These are phyloP conservation scores for Sebastes miniatus DNA, from an alignment of 2,797 vertebrate genomes.

Conservation along the genomic window DNA sequence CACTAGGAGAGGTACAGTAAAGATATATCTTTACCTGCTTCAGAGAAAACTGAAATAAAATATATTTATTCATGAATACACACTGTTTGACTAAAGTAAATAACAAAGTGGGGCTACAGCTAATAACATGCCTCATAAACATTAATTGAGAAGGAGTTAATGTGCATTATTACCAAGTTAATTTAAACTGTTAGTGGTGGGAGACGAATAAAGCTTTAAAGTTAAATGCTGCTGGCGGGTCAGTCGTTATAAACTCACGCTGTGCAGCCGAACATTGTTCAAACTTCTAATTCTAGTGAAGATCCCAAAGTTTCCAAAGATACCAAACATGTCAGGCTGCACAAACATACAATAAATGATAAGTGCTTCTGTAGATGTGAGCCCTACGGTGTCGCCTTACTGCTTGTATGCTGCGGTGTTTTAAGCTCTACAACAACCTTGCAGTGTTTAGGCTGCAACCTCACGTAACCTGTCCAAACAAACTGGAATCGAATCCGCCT, in stretches of 20 bases:
- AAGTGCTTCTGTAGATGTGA: neutral
- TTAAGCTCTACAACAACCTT: slow-evolving; percentile 22
- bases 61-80: neutral
- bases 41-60: neutral
- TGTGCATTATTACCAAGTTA: neutral
- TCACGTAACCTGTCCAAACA: slow-evolving; percentile 40
- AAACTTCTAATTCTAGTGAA: neutral
- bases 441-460: slow-evolving; percentile 13
- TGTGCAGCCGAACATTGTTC: neutral
- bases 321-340: neutral
- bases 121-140: neutral
- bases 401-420: neutral
- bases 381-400: neutral
- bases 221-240: neutral
- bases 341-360: neutral
- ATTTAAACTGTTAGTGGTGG: neutral
- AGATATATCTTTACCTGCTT: neutral
- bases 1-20: neutral
- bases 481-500: slow-evolving; percentile 24
- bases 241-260: neutral
- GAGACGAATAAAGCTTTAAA: neutral
- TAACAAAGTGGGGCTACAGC: neutral
- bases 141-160: neutral
- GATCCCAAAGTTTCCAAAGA: neutral
- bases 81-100: neutral